phyloP scores from a whole-genome alignment of 2,888 invertebrate genomes.

The Drosophila mimetica region DNA sequence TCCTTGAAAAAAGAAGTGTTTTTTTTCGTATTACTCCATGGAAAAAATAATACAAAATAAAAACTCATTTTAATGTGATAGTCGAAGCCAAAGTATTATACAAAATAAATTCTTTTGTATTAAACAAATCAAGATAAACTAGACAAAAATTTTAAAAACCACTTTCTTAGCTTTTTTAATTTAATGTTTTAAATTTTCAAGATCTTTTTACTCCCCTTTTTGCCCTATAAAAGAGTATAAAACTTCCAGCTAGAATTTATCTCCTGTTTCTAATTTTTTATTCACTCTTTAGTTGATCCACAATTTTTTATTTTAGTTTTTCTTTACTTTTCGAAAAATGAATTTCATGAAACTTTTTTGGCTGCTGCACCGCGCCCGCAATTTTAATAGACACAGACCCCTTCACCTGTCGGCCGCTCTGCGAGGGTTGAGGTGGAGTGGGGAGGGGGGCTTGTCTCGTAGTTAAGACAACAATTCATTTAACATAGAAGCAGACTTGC shows the following conservation, averaged over 20 bases:
- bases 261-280: slow-evolving; percentile 27
- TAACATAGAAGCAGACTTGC: slow-evolving; percentile 71
- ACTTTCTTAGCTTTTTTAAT: too few species aligned
- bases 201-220: too few species aligned
- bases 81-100: too few species aligned
- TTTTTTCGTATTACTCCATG: too few species aligned
- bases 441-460: slow-evolving; percentile 45
- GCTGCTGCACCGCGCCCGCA: slow-evolving; percentile 40
- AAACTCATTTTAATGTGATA: too few species aligned
- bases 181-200: too few species aligned
- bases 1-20: too few species aligned
- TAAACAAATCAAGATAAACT: too few species aligned
- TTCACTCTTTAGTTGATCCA: slow-evolving; percentile 2
- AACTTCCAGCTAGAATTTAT: not conserved
- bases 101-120: too few species aligned
- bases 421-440: too few species aligned
- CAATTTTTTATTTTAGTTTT: slow-evolving; percentile 60
- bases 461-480: slow-evolving; percentile 79
- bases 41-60: too few species aligned
- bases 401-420: slow-evolving; percentile 5
- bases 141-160: too few species aligned
- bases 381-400: slow-evolving; percentile 44
- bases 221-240: slow-evolving; percentile 17
- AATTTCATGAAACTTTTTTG: slow-evolving; percentile 71
- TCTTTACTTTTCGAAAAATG: slow-evolving; percentile 67